Percentiles rank a stretch among this genome's conserved stretches.
These are phyloP conservation scores for Dunckerocampus dactyliophorus DNA, from an alignment of 2,113 vertebrate species.

Conservation along the genomic window DNA sequence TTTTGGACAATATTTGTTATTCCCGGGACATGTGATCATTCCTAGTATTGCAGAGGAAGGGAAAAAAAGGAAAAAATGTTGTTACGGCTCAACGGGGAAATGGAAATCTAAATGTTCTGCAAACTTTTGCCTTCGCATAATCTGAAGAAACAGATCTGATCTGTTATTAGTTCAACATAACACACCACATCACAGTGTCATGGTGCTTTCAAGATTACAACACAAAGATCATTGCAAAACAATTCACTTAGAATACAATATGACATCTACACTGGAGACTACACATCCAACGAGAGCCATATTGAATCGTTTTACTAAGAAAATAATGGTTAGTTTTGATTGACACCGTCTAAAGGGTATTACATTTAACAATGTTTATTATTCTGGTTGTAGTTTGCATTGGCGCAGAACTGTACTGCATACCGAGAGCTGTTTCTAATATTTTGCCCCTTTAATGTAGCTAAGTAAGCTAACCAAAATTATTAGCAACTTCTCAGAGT, in stretches of 20 bases:
- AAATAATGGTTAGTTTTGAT: too few species aligned
- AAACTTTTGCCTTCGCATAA: constrained; percentile 17
- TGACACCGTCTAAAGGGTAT: too few species aligned
- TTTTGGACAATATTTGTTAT: constrained; percentile 11
- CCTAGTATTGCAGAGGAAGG: constrained; percentile 10
- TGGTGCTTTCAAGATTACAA: too few species aligned
- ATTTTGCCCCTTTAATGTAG: neutral
- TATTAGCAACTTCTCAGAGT: neutral
- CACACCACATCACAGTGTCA: neutral
- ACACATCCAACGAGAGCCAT: too few species aligned
- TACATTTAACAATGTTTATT: too few species aligned
- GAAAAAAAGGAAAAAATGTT: constrained; percentile 22
- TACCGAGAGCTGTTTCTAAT: too few species aligned
- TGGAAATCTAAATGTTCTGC: constrained; percentile 16
- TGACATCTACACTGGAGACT: too few species aligned
- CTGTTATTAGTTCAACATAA: constrained; percentile 3
- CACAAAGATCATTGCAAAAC: too few species aligned
- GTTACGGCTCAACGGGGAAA: constrained; percentile 13
- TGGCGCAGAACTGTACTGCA: too few species aligned
- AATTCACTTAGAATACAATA: too few species aligned
- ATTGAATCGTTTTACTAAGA: too few species aligned
- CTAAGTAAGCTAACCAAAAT: neutral
- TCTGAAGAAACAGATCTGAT: neutral
- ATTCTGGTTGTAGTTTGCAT: too few species aligned
- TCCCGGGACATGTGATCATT: constrained; percentile 14